These are phyloP conservation scores for Drosophila heteroneura DNA, from an alignment of 2,888 invertebrate genomes.

Conservation along the genomic window DNA sequence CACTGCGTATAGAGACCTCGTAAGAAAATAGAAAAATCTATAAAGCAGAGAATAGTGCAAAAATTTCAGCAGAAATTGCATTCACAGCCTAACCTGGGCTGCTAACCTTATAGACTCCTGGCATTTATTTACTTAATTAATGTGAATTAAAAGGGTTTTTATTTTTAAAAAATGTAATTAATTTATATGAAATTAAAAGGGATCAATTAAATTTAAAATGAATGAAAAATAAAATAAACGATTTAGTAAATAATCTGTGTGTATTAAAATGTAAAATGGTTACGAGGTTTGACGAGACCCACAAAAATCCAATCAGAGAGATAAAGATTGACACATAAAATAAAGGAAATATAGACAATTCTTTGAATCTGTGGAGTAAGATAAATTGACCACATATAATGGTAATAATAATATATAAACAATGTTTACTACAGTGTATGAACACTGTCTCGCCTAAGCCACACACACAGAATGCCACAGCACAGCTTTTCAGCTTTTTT, in stretches of 20 bases:
- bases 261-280: too few relatives aligned
- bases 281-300: too few relatives aligned
- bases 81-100: neutral
- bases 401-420: too few relatives aligned
- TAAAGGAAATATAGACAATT: too few relatives aligned
- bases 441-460: constrained; percentile 40
- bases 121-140: neutral
- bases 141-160: neutral
- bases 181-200: neutral
- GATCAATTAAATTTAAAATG: neutral
- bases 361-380: too few relatives aligned
- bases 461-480: constrained; percentile 25
- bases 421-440: neutral
- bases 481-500: constrained; percentile 18
- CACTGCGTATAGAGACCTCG: neutral
- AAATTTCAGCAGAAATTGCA: neutral
- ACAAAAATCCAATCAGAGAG: too few relatives aligned
- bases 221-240: too few relatives aligned
- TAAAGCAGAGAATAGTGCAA: neutral
- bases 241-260: too few relatives aligned
- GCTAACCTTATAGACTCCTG: too few relatives aligned
- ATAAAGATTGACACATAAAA: too few relatives aligned
- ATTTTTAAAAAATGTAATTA: too few relatives aligned
- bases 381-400: too few relatives aligned
- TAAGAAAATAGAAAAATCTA: neutral